Percentiles rank a stretch among this genome's conserved stretches.
phyloP scores from a whole-genome alignment of 2,888 invertebrate species.

The Agrochola litura region DNA sequence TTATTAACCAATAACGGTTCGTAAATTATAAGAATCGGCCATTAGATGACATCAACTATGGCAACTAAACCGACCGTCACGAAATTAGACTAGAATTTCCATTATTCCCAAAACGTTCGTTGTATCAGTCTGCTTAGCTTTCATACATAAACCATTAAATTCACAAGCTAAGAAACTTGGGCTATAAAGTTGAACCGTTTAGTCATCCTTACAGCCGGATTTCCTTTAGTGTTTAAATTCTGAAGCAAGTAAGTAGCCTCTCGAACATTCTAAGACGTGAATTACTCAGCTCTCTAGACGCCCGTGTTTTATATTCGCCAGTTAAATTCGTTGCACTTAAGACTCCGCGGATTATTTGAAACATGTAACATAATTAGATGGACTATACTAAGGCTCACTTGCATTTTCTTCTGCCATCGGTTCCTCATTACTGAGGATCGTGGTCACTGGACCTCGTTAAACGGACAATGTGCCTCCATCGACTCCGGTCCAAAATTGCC shows the following conservation, averaged over 20 bases:
- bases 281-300: slow-evolving; percentile 52
- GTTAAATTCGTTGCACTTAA: slow-evolving; percentile 25
- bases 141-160: slow-evolving; percentile 38
- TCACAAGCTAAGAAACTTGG: slow-evolving; percentile 35
- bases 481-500: too few relatives aligned
- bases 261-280: slow-evolving; percentile 58
- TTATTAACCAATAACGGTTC: too few relatives aligned
- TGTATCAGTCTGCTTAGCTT: slow-evolving; percentile 21
- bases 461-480: too few relatives aligned
- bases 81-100: background rate
- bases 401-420: too few relatives aligned
- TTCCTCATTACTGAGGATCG: too few relatives aligned
- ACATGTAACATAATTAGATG: background rate
- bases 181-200: slow-evolving; percentile 53
- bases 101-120: slow-evolving; percentile 1
- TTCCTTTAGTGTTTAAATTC: slow-evolving; percentile 57
- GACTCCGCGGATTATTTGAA: slow-evolving; percentile 18
- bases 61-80: too few relatives aligned
- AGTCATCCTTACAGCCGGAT: slow-evolving; percentile 57
- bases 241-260: slow-evolving; percentile 53
- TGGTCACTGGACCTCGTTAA: too few relatives aligned
- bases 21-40: too few relatives aligned
- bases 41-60: too few relatives aligned
- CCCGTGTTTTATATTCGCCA: slow-evolving; percentile 47
- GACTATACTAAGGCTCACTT: background rate